Base-by-base conservation (phyloP, 2,888 invertebrate species). In the Anoplius nigerrimus region DNA sequence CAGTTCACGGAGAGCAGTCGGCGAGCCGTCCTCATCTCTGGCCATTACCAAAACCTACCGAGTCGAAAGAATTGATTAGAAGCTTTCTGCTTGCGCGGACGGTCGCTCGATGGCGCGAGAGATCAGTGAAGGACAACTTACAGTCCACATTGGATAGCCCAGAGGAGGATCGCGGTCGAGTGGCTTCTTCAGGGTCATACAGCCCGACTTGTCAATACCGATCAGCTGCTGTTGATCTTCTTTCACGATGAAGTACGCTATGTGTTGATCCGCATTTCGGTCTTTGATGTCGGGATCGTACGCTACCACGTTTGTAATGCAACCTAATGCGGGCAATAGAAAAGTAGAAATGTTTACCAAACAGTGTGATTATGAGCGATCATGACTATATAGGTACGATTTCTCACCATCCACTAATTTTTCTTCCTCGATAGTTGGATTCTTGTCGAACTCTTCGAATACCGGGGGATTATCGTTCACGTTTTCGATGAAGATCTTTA, bases 401-500 rank as follows among this genome's bases (percentile, higher is more conserved):
- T n/a, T n/a, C 60, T 59, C 63, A 43, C 92, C 92, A 74, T 91
- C 91, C 62, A 93, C 91, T 11, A 93, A 83, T 59, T 90, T 91
- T 85, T 97, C 96, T 85, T 96, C 96, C 56, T 92, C 90, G 68
- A 96, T 95, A 0, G 93, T 93, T 58, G 93, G 94, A 61, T 93
- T 93, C 81, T 93, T 94, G 58, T 93, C 91, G 59, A 93, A 93
- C 56, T 92, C 89, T 24, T 90, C 88, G 84, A 98, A 98, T 0
- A 94, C 92, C 0, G 98, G 98, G 0, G 94, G 93, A 88, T 98
- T 97, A 87, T 98, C 98, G 85, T 98, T 98, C 54, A 97, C 94
- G 87, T 98, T 95, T 78, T 93, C 94, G 61, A 98, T 94, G 78
- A 94, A 93, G 57, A 98, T 96, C 58, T 93, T 92, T 0, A 98